Evolutionary conservation across 2,113 vertebrate species (phyloP), one percentile per base, ranked within the genome.

Genomic region (Lipophrys pholis): DNA sequence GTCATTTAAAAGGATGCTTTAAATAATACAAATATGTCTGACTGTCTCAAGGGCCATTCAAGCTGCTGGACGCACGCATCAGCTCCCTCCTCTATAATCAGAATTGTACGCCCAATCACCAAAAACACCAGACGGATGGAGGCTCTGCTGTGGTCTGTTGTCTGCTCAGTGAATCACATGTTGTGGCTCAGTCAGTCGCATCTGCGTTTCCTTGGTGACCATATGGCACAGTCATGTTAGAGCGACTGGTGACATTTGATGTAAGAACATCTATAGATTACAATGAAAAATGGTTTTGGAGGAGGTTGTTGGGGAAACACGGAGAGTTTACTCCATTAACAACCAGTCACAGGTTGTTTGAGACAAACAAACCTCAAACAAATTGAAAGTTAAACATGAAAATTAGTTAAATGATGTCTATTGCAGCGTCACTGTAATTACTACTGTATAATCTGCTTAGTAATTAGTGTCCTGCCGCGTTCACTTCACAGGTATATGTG

Each of bases 191-290:
- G 65, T 63, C 45, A 49, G 65, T 63, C 45, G 62, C 39, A 6
- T 52, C 54, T 21, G 12, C 0, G 61, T 78, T 77, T 69, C 76
- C 55, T 66, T 58, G 62, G 60, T 64, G 60, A 80, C 66, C 48
- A 41, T n/a, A 35, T 42, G 38, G 14, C 61, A 68, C 38, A 48
- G 61, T 55, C 51, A n/a, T 15, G 39, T 5, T 11, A 1, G 21
- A 66, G 40, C 36, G 50, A 66, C 46, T 0, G 21, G n/a, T 63
- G 68, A 87, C 68, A 79, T 86, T 84, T 60, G 4, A 30, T 62
- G 16, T 54, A 43, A 38, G 10, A 7, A 50, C 62, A 21, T 9
- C 14, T 51, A 15, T 8, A 8, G 14, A 5, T 11, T 16, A 57
- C 63, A 41, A 10, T 5, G 60, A 51, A 14, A 5, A 42, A 51